Percentiles rank a stretch among this genome's conserved stretches.
Conservation (phyloP, 2,113 vertebrate genomes). For the Ptilorrhoa leucosticta region DNA sequence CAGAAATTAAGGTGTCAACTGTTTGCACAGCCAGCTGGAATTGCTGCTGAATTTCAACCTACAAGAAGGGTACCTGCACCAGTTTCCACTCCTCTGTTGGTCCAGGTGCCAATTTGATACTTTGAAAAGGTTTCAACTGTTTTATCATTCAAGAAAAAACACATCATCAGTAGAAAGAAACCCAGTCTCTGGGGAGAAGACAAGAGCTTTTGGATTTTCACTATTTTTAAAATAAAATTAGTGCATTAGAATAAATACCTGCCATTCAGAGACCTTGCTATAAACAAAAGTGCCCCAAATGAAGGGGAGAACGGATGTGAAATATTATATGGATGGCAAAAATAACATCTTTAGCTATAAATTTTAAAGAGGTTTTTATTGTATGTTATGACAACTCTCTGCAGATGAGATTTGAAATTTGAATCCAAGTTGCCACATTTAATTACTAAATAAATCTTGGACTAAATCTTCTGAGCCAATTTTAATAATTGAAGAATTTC, state of each 20-base stretch:
- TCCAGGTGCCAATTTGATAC: neutral
- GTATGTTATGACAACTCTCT: neutral
- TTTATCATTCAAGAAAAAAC: neutral
- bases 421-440: neutral
- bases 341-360: neutral
- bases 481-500: conserved; percentile 36
- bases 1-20: neutral
- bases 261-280: neutral
- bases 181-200: neutral
- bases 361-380: neutral
- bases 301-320: neutral
- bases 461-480: neutral
- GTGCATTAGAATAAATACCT: neutral
- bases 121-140: neutral
- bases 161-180: neutral
- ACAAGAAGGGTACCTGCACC: neutral
- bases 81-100: neutral
- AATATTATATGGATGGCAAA: neutral
- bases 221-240: neutral
- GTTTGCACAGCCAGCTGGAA: neutral
- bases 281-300: neutral
- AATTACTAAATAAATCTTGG: conserved; percentile 44
- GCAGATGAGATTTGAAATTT: neutral
- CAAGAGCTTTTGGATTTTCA: neutral
- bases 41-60: neutral